A percentile compares a stretch with the other conserved stretches of the same genome.
These are phyloP conservation scores for Mythimna loreyi DNA, from an alignment of 2,888 invertebrate genomes.

Conservation along the genomic window DNA sequence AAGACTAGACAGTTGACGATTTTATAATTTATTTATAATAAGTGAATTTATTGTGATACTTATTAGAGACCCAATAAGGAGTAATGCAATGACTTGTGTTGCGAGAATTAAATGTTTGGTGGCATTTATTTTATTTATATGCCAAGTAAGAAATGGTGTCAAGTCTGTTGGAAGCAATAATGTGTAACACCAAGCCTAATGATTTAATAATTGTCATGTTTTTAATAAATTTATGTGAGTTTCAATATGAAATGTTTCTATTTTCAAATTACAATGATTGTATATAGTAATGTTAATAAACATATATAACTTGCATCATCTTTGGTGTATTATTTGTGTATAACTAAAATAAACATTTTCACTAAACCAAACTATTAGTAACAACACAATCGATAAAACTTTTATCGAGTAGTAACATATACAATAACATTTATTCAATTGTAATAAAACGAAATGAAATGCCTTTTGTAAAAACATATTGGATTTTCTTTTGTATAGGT, in stretches of 20 bases:
- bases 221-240: slow-evolving; percentile 86
- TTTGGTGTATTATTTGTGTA: slow-evolving; percentile 60
- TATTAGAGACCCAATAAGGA: slow-evolving; percentile 80
- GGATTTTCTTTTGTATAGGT: slow-evolving; percentile 62
- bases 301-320: slow-evolving; percentile 85
- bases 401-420: slow-evolving; percentile 55
- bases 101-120: slow-evolving; percentile 74
- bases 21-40: slow-evolving; percentile 90
- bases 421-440: slow-evolving; percentile 48
- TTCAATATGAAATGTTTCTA: slow-evolving; percentile 87
- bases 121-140: slow-evolving; percentile 79
- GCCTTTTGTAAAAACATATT: slow-evolving; percentile 53
- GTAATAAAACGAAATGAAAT: slow-evolving; percentile 57
- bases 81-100: slow-evolving; percentile 79
- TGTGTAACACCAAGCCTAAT: slow-evolving; percentile 83
- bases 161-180: slow-evolving; percentile 75
- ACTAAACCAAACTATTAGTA: slow-evolving; percentile 36
- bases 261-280: slow-evolving; percentile 89
- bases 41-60: slow-evolving; percentile 90
- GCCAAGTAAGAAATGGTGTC: slow-evolving; percentile 70
- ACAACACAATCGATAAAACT: slow-evolving; percentile 35
- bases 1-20: slow-evolving; percentile 87
- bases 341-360: slow-evolving; percentile 40
- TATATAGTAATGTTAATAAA: slow-evolving; percentile 90
- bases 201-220: slow-evolving; percentile 81